Conservation (phyloP, 2,797 vertebrate genomes). For the Sebastes minor region DNA sequence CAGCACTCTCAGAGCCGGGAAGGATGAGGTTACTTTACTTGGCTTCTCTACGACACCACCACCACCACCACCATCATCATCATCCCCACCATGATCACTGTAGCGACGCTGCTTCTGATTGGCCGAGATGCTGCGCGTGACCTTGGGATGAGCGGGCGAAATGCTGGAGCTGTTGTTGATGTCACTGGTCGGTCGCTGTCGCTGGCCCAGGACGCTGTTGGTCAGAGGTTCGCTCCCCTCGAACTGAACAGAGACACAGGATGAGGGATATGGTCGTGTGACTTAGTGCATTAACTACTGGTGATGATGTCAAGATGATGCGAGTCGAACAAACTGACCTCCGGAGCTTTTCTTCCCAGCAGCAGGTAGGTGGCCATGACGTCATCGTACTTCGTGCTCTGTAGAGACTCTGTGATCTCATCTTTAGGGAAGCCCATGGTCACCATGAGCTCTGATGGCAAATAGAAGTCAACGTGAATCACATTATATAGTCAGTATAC, state of each 20-base stretch:
- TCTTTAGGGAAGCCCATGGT: conserved; percentile 98
- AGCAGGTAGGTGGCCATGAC: conserved; percentile 98
- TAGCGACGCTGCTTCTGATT: conserved; percentile 91
- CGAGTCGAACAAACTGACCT: conserved; percentile 75
- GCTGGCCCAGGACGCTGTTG: conserved; percentile 89
- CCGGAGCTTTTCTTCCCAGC: conserved; percentile 94
- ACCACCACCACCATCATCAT: conserved; percentile 78
- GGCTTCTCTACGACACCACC: conserved; percentile 83
- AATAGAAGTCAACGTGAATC: conserved; percentile 4
- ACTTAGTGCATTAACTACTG: background rate
- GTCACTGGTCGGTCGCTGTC: conserved; percentile 95
- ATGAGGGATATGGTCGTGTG: background rate
- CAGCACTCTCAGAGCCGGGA: conserved; percentile 78
- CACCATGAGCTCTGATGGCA: conserved; percentile 91
- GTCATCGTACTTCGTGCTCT: conserved; percentile 94
- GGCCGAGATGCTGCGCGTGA: conserved; percentile 95
- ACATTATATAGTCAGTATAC: background rate
- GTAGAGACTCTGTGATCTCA: conserved; percentile 93
- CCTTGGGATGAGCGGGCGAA: conserved; percentile 97
- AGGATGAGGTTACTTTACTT: conserved; percentile 79
- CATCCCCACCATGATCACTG: conserved; percentile 86
- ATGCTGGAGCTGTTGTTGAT: conserved; percentile 95
- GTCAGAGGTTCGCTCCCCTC: conserved; percentile 94
- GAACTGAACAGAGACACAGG: conserved; percentile 80
- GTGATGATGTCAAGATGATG: conserved; percentile 4